A percentile compares a stretch with the other conserved stretches of the same genome.
Conservation (phyloP, 2,888 invertebrate genomes). For the Acanthosepion esculentum region DNA sequence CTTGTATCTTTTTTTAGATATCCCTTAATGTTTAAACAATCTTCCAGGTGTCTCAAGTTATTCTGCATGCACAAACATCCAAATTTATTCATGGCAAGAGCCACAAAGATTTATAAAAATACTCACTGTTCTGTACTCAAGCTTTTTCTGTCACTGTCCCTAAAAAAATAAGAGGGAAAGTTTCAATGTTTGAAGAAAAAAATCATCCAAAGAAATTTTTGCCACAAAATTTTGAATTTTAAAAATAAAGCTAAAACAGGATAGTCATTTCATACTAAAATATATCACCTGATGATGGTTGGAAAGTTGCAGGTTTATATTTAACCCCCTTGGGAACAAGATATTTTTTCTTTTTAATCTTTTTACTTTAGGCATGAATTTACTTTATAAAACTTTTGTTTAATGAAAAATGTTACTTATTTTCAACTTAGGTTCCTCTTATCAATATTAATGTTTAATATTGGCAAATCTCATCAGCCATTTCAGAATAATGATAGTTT, state of each 20-base stretch:
- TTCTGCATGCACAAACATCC: neutral
- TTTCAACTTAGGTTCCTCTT: too few relatives aligned
- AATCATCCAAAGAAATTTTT: neutral
- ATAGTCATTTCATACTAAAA: neutral
- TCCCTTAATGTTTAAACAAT: too few relatives aligned
- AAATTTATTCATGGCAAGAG: neutral
- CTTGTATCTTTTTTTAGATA: too few relatives aligned
- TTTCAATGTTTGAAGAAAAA: neutral
- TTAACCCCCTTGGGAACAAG: neutral
- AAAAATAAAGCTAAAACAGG: too few relatives aligned
- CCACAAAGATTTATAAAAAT: neutral
- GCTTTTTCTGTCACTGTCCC: constrained; percentile 75
- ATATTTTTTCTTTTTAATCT: too few relatives aligned
- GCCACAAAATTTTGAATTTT: neutral
- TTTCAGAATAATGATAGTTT: too few relatives aligned
- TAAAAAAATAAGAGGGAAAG: constrained; percentile 55
- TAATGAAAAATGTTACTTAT: too few relatives aligned
- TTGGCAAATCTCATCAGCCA: too few relatives aligned
- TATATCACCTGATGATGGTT: neutral
- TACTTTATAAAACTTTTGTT: too few relatives aligned
- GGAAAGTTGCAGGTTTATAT: neutral
- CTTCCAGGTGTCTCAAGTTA: too few relatives aligned
- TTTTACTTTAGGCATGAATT: neutral
- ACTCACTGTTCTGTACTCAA: constrained; percentile 76
- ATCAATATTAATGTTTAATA: too few relatives aligned